A percentile compares a stretch with the other conserved stretches of the same genome.
Conservation (phyloP, 2,113 vertebrate genomes). For the Podarcis muralis region DNA sequence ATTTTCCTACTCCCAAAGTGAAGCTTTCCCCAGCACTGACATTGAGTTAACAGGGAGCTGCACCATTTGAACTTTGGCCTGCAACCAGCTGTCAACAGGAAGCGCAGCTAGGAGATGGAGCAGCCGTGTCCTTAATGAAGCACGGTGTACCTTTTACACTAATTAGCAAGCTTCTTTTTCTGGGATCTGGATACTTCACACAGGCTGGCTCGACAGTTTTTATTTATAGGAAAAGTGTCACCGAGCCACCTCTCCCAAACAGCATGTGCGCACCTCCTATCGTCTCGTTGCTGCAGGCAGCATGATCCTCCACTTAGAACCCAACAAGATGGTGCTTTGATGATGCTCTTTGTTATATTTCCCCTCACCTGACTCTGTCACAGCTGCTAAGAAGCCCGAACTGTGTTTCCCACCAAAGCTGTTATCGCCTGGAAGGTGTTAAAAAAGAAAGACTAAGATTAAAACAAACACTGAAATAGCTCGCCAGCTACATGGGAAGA, state of each 20-base stretch:
- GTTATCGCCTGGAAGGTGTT: conserved; percentile 20
- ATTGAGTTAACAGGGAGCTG: neutral
- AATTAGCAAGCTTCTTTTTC: conserved; percentile 5
- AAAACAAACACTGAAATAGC: conserved; percentile 21
- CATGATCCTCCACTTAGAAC: conserved; percentile 46
- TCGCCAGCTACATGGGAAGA: conserved; percentile 29
- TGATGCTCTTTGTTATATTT: neutral
- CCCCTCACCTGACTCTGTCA: rapidly evolving
- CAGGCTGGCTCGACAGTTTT: neutral
- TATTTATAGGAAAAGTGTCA: conserved; percentile 43
- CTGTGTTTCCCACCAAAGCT: conserved; percentile 26
- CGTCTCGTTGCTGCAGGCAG: conserved; percentile 44
- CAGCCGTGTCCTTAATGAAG: neutral
- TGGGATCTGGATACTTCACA: neutral
- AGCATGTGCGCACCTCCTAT: neutral
- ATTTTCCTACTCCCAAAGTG: too few species aligned
- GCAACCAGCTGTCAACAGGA: neutral
- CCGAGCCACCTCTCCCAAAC: neutral
- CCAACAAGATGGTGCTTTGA: neutral
- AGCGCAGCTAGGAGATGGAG: neutral
- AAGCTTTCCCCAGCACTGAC: too few species aligned
- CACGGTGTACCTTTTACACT: neutral
- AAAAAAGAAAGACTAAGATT: conserved; percentile 26
- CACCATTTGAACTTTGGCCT: neutral
- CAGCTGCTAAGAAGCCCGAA: conserved; percentile 43